phyloP scores from a whole-genome alignment of 2,113 vertebrate genomes.

The Dicentrarchus labrax region DNA sequence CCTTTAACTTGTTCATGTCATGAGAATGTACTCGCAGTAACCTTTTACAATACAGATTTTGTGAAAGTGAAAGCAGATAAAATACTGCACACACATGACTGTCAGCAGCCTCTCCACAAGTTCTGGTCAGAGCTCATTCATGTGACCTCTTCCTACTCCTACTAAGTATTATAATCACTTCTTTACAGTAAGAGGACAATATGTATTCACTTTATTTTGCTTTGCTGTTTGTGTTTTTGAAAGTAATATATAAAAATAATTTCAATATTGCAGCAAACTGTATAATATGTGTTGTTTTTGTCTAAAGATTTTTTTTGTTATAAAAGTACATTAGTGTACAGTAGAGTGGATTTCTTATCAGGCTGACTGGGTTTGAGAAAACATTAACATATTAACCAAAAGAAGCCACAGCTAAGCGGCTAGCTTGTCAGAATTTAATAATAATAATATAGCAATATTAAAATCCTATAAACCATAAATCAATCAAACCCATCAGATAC shows the following conservation, averaged over 20 bases:
- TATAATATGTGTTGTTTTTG: no score
- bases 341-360: neutral
- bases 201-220: neutral
- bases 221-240: neutral
- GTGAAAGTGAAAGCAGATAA: conserved; percentile 15
- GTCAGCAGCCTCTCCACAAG: conserved; percentile 49
- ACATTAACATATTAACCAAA: no score
- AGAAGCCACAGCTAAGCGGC: no score
- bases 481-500: no score
- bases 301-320: neutral
- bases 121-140: conserved; percentile 35
- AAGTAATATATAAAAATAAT: neutral
- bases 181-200: neutral
- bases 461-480: no score
- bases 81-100: conserved; percentile 47
- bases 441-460: no score
- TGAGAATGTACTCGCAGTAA: neutral
- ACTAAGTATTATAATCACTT: neutral
- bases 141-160: conserved; percentile 41
- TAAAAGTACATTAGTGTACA: neutral
- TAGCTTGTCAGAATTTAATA: no score
- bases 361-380: no score
- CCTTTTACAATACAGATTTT: neutral
- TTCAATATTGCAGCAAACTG: neutral
- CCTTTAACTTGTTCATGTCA: conserved; percentile 6